phyloP scores from a whole-genome alignment of 2,888 invertebrate species.

The Ormyrus rosae region DNA sequence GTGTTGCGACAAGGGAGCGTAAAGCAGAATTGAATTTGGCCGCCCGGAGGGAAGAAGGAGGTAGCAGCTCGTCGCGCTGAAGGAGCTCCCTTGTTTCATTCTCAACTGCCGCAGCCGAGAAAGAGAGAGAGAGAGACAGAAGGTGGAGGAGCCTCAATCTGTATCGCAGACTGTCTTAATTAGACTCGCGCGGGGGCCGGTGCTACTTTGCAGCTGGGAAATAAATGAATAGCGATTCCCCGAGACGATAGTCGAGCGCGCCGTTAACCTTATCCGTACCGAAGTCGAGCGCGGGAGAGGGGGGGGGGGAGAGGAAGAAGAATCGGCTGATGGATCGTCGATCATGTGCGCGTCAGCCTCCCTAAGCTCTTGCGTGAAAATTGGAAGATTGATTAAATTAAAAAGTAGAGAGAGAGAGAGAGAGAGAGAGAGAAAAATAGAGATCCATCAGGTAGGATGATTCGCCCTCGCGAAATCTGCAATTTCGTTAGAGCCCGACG shows the following conservation, averaged over 20 bases:
- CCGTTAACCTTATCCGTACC: constrained; percentile 2
- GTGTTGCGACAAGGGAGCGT: neutral
- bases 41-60: neutral
- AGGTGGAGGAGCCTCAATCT: constrained; percentile 11
- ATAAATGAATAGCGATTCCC: constrained; percentile 25
- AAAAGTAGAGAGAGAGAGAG: neutral
- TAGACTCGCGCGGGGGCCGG: neutral
- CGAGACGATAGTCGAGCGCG: constrained; percentile 1
- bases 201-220: neutral
- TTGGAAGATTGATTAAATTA: neutral
- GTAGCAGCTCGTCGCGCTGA: neutral
- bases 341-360: constrained; percentile 16
- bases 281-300: neutral
- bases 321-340: neutral
- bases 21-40: constrained; percentile 26
- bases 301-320: neutral
- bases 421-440: no score
- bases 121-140: neutral
- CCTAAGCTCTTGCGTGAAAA: constrained; percentile 10
- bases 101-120: neutral
- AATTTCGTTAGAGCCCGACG: no score
- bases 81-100: constrained; percentile 33
- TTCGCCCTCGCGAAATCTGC: no score
- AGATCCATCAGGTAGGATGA: no score
- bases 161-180: constrained; percentile 28